These are phyloP conservation scores for Phrynocephalus vlangalii DNA, from an alignment of 2,797 vertebrate genomes.

Conservation along the genomic window DNA sequence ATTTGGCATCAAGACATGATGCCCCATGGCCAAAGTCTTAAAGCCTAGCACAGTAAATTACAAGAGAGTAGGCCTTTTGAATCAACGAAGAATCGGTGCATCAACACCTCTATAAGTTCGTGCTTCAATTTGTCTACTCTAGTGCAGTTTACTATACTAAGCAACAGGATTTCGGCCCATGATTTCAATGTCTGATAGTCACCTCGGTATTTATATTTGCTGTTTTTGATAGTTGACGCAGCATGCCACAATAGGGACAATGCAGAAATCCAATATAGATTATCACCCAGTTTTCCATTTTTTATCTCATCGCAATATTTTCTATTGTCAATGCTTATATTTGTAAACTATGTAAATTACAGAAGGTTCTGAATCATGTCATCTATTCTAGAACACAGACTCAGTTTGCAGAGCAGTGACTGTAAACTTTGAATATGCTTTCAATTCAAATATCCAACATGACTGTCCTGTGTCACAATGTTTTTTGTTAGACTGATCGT, in stretches of 20 bases:
- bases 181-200: background rate
- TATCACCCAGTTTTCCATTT: background rate
- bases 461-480: background rate
- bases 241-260: background rate
- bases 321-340: background rate
- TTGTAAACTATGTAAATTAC: background rate
- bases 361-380: background rate
- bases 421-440: background rate
- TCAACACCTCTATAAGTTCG: too few species aligned
- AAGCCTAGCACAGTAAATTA: too few species aligned
- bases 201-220: background rate
- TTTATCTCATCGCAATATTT: background rate
- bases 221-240: background rate
- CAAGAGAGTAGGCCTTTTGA: too few species aligned
- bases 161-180: background rate
- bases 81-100: too few species aligned
- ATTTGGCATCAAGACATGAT: background rate
- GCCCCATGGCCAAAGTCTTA: background rate
- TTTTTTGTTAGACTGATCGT: background rate
- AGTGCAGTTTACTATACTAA: too few species aligned
- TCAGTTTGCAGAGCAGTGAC: too few species aligned
- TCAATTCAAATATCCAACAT: background rate
- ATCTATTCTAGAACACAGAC: too few species aligned
- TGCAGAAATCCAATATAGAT: background rate
- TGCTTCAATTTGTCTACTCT: too few species aligned